These are phyloP conservation scores for Ceratosolen solmsi DNA, from an alignment of 1,140 invertebrate genomes.

Conservation along the genomic window DNA sequence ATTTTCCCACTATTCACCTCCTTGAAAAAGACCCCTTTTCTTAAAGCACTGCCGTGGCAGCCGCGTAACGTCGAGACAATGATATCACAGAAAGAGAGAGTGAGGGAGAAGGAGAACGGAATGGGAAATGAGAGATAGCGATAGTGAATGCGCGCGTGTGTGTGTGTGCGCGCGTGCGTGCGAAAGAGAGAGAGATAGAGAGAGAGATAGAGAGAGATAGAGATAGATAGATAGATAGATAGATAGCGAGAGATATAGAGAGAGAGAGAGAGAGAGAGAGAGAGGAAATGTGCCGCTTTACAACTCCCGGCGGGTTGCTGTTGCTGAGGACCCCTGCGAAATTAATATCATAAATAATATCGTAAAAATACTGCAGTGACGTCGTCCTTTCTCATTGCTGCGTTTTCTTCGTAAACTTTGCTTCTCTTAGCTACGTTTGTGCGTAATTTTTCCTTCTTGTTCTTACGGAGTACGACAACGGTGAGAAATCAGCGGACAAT, in stretches of 20 bases:
- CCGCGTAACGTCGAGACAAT: conserved; percentile 67
- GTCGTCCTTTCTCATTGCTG: conserved; percentile 14
- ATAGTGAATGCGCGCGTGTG: conserved; percentile 50
- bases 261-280: conserved; percentile 45
- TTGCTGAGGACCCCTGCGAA: conserved; percentile 64
- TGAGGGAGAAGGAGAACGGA: conserved; percentile 50
- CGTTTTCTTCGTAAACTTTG: conserved; percentile 35
- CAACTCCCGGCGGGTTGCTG: conserved; percentile 69
- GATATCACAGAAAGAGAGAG: conserved; percentile 68
- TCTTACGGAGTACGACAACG: not conserved
- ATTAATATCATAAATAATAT: conserved; percentile 76
- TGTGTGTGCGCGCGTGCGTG: not conserved
- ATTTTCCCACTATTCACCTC: conserved; percentile 67
- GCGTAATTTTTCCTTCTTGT: conserved; percentile 28
- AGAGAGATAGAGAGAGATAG: conserved; percentile 40
- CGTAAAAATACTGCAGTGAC: conserved; percentile 66
- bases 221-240: conserved; percentile 23
- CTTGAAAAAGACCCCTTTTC: conserved; percentile 68
- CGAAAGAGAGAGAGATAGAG: conserved; percentile 56
- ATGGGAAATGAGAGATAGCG: conserved; percentile 28
- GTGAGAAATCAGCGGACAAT: conserved; percentile 6
- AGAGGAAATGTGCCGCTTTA: conserved; percentile 65
- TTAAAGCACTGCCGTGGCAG: conserved; percentile 51
- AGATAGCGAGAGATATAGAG: too few species aligned
- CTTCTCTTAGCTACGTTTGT: conserved; percentile 6